These are phyloP conservation scores for Amphipoea oculea DNA, from an alignment of 2,888 invertebrate species.

Conservation along the genomic window DNA sequence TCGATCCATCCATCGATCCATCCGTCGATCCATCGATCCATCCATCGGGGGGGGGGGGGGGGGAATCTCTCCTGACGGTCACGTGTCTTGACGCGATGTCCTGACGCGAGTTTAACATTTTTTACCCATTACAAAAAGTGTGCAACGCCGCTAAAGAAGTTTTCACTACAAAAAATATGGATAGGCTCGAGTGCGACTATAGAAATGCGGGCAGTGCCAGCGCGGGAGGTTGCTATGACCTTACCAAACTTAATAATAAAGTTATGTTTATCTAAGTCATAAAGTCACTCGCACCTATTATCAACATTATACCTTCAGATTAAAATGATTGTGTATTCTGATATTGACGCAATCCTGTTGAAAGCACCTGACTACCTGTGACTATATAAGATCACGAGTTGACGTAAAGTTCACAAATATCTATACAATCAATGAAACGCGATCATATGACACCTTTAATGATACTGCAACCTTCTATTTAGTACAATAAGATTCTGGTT, in stretches of 20 bases:
- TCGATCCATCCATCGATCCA: too few relatives aligned
- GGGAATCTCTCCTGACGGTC: too few relatives aligned
- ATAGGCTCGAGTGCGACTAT: background rate
- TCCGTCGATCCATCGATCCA: too few relatives aligned
- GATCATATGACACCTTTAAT: background rate
- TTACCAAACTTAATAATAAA: slow-evolving; percentile 7
- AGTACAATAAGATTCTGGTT: slow-evolving; percentile 45
- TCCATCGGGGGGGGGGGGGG: too few relatives aligned
- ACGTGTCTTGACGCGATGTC: too few relatives aligned
- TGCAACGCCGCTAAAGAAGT: too few relatives aligned
- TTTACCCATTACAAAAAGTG: too few relatives aligned
- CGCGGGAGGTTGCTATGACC: background rate
- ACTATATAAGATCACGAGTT: background rate
- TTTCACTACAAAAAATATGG: too few relatives aligned
- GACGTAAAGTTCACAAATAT: background rate
- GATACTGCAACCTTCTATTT: background rate
- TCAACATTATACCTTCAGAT: slow-evolving; percentile 10
- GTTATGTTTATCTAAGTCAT: slow-evolving; percentile 22
- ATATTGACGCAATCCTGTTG: background rate
- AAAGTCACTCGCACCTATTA: slow-evolving; percentile 4
- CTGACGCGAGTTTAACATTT: too few relatives aligned
- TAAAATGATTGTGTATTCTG: slow-evolving; percentile 13
- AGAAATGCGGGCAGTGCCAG: background rate
- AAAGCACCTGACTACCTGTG: slow-evolving; percentile 3
- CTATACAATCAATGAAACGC: background rate